Percentiles rank a stretch among this genome's conserved stretches.
Conservation (phyloP, 2,888 invertebrate species). For the Choreutis nemorana region DNA sequence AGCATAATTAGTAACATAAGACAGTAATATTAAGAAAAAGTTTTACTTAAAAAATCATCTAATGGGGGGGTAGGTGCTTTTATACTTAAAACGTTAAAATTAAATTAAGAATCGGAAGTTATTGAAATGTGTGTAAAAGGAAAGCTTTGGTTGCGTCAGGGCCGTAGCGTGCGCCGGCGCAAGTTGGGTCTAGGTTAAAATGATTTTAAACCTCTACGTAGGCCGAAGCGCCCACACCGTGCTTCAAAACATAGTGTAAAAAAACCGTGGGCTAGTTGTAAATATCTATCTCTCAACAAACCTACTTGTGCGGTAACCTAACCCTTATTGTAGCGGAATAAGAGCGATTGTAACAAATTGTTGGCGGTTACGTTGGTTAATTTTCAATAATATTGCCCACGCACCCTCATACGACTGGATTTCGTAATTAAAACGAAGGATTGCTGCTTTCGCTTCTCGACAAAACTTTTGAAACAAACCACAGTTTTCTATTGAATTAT, state of each 20-base stretch:
- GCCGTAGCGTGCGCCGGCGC: constrained; percentile 27
- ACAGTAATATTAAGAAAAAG: too few relatives aligned
- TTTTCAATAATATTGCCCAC: constrained; percentile 30
- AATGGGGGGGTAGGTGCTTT: too few relatives aligned
- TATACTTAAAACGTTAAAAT: too few relatives aligned
- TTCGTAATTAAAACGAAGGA: constrained; percentile 40
- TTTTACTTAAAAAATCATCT: too few relatives aligned
- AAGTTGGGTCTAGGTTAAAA: constrained; percentile 27
- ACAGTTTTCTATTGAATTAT: too few relatives aligned
- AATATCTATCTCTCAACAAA: constrained; percentile 22
- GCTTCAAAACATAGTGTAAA: constrained; percentile 24
- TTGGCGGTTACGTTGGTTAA: constrained; percentile 9
- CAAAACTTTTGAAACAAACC: too few relatives aligned
- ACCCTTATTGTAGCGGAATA: constrained; percentile 16
- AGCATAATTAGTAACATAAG: too few relatives aligned
- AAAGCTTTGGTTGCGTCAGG: too few relatives aligned
- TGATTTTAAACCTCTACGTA: constrained; percentile 35
- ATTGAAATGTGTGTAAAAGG: too few relatives aligned
- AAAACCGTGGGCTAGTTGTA: constrained; percentile 44
- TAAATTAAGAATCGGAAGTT: too few relatives aligned
- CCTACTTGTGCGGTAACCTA: constrained; percentile 11
- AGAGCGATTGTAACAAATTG: too few relatives aligned
- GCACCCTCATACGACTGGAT: constrained; percentile 33
- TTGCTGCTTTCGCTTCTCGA: constrained; percentile 35
- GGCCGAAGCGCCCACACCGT: constrained; percentile 45